phyloP scores from a whole-genome alignment of 35 echinoderm and acorn worm genomes.

The Lytechinus variegatus region DNA sequence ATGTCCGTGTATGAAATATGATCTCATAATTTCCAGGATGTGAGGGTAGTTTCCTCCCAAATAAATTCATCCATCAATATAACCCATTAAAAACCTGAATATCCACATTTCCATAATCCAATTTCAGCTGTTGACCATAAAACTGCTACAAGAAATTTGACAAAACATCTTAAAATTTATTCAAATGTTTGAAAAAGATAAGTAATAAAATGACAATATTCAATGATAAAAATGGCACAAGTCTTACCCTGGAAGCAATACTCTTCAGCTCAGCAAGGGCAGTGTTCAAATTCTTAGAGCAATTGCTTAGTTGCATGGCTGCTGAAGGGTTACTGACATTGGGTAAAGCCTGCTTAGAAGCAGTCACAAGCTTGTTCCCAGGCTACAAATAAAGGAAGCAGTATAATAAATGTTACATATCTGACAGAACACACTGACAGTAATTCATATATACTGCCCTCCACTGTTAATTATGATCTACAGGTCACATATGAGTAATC shows the following conservation, averaged over 20 bases:
- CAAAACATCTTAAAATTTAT: too few relatives aligned
- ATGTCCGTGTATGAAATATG: background rate
- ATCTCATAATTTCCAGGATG: background rate
- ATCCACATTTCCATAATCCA: too few relatives aligned
- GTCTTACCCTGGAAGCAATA: conserved; percentile 84
- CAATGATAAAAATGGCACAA: background rate
- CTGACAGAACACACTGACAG: too few relatives aligned
- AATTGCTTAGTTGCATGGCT: conserved; percentile 87
- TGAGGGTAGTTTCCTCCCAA: background rate
- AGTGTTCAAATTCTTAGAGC: conserved; percentile 83
- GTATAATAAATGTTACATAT: background rate
- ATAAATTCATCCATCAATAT: too few relatives aligned
- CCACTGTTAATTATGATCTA: too few relatives aligned
- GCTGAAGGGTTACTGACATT: conserved; percentile 80
- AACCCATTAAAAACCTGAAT: too few relatives aligned
- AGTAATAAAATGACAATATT: background rate
- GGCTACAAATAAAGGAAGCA: conserved; percentile 61
- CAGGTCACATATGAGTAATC: too few relatives aligned
- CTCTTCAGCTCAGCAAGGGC: conserved; percentile 81
- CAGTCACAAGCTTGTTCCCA: conserved; percentile 79
- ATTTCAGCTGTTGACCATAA: too few relatives aligned
- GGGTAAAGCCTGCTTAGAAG: conserved; percentile 78
- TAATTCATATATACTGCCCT: too few relatives aligned
- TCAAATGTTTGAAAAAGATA: too few relatives aligned
- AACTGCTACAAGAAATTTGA: too few relatives aligned